Percentiles rank a stretch among this genome's conserved stretches.
Conservation (phyloP, 2,888 invertebrate genomes). For the Mimachlamys varia region DNA sequence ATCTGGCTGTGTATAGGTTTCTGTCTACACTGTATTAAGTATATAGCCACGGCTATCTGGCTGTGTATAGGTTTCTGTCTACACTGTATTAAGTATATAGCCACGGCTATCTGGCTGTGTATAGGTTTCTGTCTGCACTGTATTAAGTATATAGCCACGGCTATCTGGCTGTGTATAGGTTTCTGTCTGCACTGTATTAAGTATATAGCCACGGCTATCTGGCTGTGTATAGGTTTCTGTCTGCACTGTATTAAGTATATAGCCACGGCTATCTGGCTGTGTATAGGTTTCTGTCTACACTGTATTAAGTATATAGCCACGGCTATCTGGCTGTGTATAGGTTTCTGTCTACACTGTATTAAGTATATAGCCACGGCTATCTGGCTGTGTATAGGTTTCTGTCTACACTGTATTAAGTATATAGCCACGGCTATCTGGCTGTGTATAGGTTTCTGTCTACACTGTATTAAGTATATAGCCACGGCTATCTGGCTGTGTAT, state of each 20-base stretch:
- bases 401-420: conserved; percentile 8
- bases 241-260: conserved; percentile 12
- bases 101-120: too few relatives aligned
- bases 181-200: not conserved
- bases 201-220: not conserved
- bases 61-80: too few relatives aligned
- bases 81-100: not conserved
- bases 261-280: too few relatives aligned
- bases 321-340: too few relatives aligned
- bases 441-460: not conserved
- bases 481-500: too few relatives aligned
- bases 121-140: not conserved
- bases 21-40: conserved; percentile 8
- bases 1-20: too few relatives aligned
- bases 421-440: too few relatives aligned
- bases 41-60: not conserved
- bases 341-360: not conserved
- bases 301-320: not conserved
- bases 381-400: too few relatives aligned
- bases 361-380: not conserved
- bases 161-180: too few relatives aligned
- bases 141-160: not conserved
- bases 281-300: not conserved
- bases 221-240: too few relatives aligned
- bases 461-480: not conserved